Conservation (phyloP, 2,888 invertebrate species). For the Ernsta delagoae region DNA sequence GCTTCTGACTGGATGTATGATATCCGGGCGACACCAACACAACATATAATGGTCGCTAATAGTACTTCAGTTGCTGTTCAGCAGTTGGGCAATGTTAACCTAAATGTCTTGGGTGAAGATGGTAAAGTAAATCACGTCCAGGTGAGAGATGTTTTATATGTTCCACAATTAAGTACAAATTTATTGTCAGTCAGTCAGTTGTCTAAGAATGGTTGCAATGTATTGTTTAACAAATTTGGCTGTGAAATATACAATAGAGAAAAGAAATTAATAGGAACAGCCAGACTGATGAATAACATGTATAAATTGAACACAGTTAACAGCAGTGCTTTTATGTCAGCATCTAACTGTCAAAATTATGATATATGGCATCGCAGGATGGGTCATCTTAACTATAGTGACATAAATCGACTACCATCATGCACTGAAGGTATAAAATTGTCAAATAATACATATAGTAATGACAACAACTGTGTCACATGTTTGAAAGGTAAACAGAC, state of each 20-base stretch:
- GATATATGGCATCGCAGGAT: constrained; percentile 2
- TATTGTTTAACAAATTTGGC: background rate
- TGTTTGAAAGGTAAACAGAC: constrained; percentile 42
- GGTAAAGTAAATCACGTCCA: background rate
- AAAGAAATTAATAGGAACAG: background rate
- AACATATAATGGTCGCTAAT: background rate
- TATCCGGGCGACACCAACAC: background rate
- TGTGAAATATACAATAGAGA: constrained; percentile 1
- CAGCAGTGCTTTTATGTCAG: background rate
- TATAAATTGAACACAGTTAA: background rate
- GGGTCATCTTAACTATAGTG: background rate
- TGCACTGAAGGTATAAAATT: background rate
- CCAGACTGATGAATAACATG: background rate
- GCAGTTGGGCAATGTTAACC: background rate
- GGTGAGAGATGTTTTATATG: constrained; percentile 11
- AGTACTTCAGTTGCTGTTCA: background rate
- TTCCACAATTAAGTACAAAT: background rate
- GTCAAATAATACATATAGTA: background rate
- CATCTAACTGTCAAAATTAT: background rate
- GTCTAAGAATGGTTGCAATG: constrained; percentile 1
- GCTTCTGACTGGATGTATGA: background rate
- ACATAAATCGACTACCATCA: background rate
- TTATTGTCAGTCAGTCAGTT: constrained; percentile 1
- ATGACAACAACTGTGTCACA: background rate
- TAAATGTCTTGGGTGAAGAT: background rate